phyloP scores from a whole-genome alignment of 2,113 vertebrate genomes.

The Xiphorhynchus elegans region DNA sequence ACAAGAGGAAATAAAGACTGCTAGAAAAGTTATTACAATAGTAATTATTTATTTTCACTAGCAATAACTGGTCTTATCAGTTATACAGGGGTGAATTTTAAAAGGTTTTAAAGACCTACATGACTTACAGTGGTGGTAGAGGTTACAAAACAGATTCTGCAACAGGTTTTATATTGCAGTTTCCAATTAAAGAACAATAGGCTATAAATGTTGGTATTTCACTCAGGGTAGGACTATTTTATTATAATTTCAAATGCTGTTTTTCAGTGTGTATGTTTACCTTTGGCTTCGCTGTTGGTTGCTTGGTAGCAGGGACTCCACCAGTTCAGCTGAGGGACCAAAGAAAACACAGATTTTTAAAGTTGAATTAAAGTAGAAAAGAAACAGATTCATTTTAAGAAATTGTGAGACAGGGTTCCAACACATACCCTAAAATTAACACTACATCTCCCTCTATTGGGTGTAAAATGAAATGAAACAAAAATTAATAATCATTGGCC shows the following conservation, averaged over 20 bases:
- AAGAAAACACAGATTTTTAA: not conserved
- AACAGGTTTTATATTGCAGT: not conserved
- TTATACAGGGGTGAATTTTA: not conserved
- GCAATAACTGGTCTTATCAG: not conserved
- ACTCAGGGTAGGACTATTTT: not conserved
- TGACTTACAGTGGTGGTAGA: not conserved
- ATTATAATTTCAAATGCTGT: not conserved
- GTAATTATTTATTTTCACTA: not conserved
- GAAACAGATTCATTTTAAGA: not conserved
- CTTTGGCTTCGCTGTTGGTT: not conserved
- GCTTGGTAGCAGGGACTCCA: not conserved
- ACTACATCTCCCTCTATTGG: constrained; percentile 46
- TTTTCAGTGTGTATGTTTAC: not conserved
- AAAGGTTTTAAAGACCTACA: not conserved
- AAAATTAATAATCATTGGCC: not conserved
- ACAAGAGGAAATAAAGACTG: not conserved
- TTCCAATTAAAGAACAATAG: not conserved
- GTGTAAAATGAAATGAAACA: not conserved
- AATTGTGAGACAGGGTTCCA: not conserved
- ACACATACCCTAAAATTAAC: not conserved
- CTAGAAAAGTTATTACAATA: not conserved
- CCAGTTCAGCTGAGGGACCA: not conserved
- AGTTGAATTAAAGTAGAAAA: not conserved
- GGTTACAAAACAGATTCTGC: not conserved
- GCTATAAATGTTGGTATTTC: not conserved